These are phyloP conservation scores for Acestrorhynchus altus DNA, from an alignment of 2,797 vertebrate species.

Conservation along the genomic window DNA sequence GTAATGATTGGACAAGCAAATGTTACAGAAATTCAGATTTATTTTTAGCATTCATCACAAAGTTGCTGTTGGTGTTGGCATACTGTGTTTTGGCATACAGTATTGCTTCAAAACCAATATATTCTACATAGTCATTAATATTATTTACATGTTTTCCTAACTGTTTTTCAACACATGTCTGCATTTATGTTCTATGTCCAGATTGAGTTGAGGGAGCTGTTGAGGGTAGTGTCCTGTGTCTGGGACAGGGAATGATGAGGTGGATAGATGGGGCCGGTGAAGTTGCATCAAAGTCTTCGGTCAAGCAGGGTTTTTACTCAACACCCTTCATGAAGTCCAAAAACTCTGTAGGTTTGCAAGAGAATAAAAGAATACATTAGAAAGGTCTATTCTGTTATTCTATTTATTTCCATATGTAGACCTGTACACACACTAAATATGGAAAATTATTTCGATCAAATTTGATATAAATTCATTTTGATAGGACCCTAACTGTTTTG, in stretches of 20 bases:
- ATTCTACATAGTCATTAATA: neutral
- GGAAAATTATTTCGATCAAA: neutral
- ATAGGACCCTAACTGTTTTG: neutral
- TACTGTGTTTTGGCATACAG: slow-evolving; percentile 6
- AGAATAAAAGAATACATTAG: neutral
- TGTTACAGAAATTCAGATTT: neutral
- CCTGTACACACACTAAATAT: too few relatives aligned
- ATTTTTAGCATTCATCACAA: slow-evolving; percentile 9
- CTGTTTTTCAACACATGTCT: neutral
- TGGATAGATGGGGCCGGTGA: neutral
- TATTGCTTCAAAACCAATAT: slow-evolving; percentile 23
- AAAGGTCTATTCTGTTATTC: too few relatives aligned
- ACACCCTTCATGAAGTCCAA: slow-evolving; percentile 87
- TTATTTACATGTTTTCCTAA: slow-evolving; percentile 26
- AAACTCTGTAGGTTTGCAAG: slow-evolving; percentile 74
- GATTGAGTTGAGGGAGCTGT: neutral
- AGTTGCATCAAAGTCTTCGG: neutral
- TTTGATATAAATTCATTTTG: neutral
- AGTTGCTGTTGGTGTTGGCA: neutral
- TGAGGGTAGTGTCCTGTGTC: slow-evolving; percentile 4
- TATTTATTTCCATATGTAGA: too few relatives aligned
- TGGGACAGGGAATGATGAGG: slow-evolving; percentile 29
- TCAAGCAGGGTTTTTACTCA: slow-evolving; percentile 69
- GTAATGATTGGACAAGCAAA: neutral
- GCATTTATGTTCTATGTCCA: neutral